These are phyloP conservation scores for Melanogrammus aeglefinus DNA, from an alignment of 2,797 vertebrate genomes.

Conservation along the genomic window DNA sequence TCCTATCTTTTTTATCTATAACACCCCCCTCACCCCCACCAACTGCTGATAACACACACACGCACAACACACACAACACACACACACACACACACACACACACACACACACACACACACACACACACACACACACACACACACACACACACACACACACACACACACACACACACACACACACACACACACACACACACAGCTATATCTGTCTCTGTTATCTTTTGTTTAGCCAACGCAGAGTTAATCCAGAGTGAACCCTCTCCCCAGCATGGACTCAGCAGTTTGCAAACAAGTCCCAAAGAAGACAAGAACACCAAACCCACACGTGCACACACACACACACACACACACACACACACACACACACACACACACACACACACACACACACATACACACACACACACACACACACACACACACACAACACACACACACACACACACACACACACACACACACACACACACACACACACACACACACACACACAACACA, in stretches of 20 bases:
- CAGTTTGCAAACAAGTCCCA: slow-evolving; percentile 70
- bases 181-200: slow-evolving; percentile 32
- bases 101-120: neutral
- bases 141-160: slow-evolving; percentile 3
- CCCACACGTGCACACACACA: slow-evolving; percentile 40
- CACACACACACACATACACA: slow-evolving; percentile 23
- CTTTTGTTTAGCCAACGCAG: slow-evolving; percentile 70
- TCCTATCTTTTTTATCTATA: too few species aligned
- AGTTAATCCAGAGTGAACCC: slow-evolving; percentile 71
- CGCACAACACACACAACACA: neutral
- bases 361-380: slow-evolving; percentile 34
- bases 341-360: slow-evolving; percentile 37
- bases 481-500: slow-evolving; percentile 38
- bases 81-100: neutral
- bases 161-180: slow-evolving; percentile 23
- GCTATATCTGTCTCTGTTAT: slow-evolving; percentile 63
- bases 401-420: slow-evolving; percentile 39
- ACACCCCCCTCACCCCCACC: neutral
- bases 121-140: neutral
- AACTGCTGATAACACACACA: neutral
- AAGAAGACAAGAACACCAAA: slow-evolving; percentile 23
- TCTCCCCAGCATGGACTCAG: slow-evolving; percentile 66
- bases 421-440: slow-evolving; percentile 27
- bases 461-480: slow-evolving; percentile 39
- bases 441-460: slow-evolving; percentile 36